A percentile compares a stretch with the other conserved stretches of the same genome.
Conservation (phyloP, 2,113 vertebrate genomes). For the Scomber scombrus region DNA sequence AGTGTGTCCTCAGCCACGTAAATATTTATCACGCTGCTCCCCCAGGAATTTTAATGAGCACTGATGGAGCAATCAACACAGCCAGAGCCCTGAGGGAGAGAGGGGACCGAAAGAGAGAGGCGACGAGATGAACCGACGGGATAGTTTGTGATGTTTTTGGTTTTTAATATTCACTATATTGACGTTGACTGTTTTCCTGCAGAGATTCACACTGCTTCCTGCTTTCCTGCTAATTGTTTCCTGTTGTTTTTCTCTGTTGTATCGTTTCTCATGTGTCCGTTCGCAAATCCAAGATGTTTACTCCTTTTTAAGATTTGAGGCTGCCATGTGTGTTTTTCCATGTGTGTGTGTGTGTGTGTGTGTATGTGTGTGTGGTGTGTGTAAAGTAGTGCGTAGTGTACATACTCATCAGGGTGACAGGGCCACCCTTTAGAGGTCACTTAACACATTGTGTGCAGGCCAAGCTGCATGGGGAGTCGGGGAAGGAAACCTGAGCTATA, state of each 20-base stretch:
- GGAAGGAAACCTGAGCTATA: slow-evolving; percentile 81
- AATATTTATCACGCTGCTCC: slow-evolving; percentile 82
- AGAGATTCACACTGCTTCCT: slow-evolving; percentile 42
- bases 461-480: slow-evolving; percentile 69
- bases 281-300: slow-evolving; percentile 9
- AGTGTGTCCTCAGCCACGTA: slow-evolving; percentile 78
- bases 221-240: slow-evolving; percentile 46
- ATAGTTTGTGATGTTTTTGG: slow-evolving; percentile 40
- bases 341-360: slow-evolving; percentile 3
- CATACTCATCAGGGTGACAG: slow-evolving; percentile 76
- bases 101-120: not conserved
- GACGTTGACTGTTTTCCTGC: slow-evolving; percentile 30
- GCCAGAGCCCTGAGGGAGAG: slow-evolving; percentile 24
- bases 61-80: slow-evolving; percentile 74
- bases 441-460: slow-evolving; percentile 80
- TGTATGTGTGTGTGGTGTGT: slow-evolving; percentile 17
- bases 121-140: slow-evolving; percentile 7
- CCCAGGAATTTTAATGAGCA: slow-evolving; percentile 81
- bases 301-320: not conserved
- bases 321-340: not conserved
- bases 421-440: slow-evolving; percentile 82
- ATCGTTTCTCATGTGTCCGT: not conserved
- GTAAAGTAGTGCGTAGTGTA: slow-evolving; percentile 24
- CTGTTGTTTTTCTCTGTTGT: slow-evolving; percentile 16
- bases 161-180: slow-evolving; percentile 28